phyloP scores from a whole-genome alignment of 2,888 invertebrate species.

The Chloromyia formosa region DNA sequence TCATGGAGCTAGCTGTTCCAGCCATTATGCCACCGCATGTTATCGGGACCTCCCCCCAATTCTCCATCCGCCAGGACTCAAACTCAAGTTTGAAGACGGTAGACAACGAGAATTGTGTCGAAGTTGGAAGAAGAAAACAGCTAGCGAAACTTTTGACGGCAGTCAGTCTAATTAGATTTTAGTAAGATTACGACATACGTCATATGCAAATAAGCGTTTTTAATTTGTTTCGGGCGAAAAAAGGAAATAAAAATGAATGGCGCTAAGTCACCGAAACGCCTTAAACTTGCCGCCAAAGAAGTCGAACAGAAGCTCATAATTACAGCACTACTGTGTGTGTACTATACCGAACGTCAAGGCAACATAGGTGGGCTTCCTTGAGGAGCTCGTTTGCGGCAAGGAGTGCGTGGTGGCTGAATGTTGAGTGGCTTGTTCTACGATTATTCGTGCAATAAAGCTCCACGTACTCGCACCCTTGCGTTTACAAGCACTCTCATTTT shows the following conservation, averaged over 20 bases:
- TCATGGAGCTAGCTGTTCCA: conserved; percentile 6
- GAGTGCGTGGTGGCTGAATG: neutral
- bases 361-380: neutral
- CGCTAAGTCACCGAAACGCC: neutral
- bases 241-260: conserved; percentile 1
- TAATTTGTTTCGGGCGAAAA: neutral
- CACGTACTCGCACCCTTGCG: conserved; percentile 5
- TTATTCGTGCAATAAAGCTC: conserved; percentile 5
- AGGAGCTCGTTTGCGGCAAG: conserved; percentile 4
- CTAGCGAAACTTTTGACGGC: conserved; percentile 26
- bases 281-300: too few relatives aligned
- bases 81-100: conserved; percentile 21
- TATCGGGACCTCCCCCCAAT: too few relatives aligned
- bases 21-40: neutral
- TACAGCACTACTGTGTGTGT: neutral
- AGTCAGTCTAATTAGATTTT: conserved; percentile 36
- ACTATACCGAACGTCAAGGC: neutral
- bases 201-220: conserved; percentile 30
- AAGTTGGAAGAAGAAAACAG: conserved; percentile 9
- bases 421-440: conserved; percentile 2
- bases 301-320: too few relatives aligned
- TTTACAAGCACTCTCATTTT: conserved; percentile 6
- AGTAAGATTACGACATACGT: conserved; percentile 31
- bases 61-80: too few relatives aligned
- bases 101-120: conserved; percentile 11